Conservation (phyloP, 2,797 vertebrate genomes). For the Clarias pachynema region DNA sequence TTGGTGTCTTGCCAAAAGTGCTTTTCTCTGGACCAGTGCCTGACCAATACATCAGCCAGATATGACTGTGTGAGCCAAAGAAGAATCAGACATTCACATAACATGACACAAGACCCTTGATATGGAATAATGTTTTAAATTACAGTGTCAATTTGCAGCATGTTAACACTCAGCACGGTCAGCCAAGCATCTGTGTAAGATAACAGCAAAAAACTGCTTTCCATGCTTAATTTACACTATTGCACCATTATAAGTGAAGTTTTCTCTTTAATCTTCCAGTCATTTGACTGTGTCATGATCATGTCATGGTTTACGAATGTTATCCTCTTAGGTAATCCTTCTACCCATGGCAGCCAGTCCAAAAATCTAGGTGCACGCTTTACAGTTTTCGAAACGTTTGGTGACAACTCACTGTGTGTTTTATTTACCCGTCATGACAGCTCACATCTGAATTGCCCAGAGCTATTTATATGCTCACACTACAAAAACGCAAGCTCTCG, state of each 20-base stretch:
- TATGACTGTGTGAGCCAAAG: not conserved
- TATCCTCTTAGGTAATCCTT: not conserved
- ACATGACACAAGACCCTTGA: slow-evolving; percentile 1
- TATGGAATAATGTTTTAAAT: not conserved
- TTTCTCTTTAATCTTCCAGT: not conserved
- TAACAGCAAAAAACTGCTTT: not conserved
- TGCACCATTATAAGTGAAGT: not conserved
- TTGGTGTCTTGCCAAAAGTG: slow-evolving; percentile 7
- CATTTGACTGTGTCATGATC: not conserved
- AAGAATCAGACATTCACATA: not conserved
- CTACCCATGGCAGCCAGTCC: not conserved
- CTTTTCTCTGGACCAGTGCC: not conserved
- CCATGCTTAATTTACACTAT: not conserved
- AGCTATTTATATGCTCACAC: slow-evolving; percentile 15
- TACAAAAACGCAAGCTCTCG: slow-evolving; percentile 1
- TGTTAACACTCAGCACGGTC: not conserved
- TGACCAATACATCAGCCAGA: not conserved
- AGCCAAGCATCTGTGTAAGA: not conserved
- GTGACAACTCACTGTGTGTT: slow-evolving; percentile 8
- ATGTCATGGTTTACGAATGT: slow-evolving; percentile 8
- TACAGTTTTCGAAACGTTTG: slow-evolving; percentile 14
- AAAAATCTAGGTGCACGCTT: not conserved
- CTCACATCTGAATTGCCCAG: slow-evolving; percentile 5
- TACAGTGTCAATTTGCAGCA: not conserved
- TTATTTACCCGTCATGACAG: slow-evolving; percentile 16